Evolutionary conservation across 2,797 vertebrate species (phyloP).

Genomic region (Chrysocyon brachyurus): DNA sequence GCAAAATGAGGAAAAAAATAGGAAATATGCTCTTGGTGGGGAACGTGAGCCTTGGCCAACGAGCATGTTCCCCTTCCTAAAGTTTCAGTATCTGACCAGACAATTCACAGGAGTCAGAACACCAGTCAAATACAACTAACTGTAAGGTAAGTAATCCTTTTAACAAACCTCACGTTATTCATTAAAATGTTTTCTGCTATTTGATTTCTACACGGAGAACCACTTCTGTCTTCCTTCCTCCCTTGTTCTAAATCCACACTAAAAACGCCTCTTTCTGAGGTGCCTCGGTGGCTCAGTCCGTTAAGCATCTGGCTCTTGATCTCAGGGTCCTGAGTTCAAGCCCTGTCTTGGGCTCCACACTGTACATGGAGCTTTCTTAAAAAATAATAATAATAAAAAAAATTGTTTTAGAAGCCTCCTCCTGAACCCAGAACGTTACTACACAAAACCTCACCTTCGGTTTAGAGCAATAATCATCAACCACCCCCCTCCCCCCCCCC

Average conservation of each 20-base stretch:
- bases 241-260: neutral
- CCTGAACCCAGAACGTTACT: neutral
- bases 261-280: neutral
- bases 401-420: neutral
- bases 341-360: no score
- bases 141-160: neutral
- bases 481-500: fast-evolving
- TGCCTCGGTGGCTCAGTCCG: neutral
- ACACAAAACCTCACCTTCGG: neutral
- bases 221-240: neutral
- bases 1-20: neutral
- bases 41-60: neutral
- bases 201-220: neutral
- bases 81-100: neutral
- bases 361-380: neutral
- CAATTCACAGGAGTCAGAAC: neutral
- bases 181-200: neutral
- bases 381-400: neutral
- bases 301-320: neutral
- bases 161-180: neutral
- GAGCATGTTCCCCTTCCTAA: neutral
- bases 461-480: neutral
- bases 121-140: neutral
- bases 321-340: neutral
- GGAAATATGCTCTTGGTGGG: neutral